Evolutionary conservation across 2,888 invertebrate genomes (phyloP).

Genomic region (Lingula anatina): DNA sequence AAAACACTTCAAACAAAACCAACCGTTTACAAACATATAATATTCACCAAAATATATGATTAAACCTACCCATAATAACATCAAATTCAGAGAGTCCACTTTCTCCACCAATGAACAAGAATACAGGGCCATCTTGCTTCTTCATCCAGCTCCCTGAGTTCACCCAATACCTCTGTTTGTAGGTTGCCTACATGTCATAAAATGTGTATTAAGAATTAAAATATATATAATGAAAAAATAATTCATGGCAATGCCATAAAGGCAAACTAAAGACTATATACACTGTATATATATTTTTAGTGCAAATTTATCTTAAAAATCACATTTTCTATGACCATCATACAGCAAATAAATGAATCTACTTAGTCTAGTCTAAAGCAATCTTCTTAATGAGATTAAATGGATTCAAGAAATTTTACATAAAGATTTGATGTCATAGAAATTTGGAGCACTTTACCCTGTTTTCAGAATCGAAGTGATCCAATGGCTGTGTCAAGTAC

Average conservation of each 20-base stretch:
- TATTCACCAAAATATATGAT: not conserved
- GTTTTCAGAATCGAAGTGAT: conserved; percentile 22
- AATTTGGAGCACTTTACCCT: too few species aligned
- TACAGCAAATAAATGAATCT: too few species aligned
- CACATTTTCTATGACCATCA: too few species aligned
- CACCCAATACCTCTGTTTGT: conserved; percentile 24
- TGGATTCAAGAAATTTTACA: too few species aligned
- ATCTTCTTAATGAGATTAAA: too few species aligned
- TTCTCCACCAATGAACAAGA: conserved; percentile 32
- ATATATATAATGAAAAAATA: not conserved
- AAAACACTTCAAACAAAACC: too few species aligned
- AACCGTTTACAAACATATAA: not conserved
- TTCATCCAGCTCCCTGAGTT: conserved; percentile 21
- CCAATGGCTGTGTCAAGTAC: conserved; percentile 27
- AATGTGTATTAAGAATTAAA: not conserved
- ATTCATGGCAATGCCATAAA: not conserved
- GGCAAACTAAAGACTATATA: not conserved
- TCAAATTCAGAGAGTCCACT: conserved; percentile 13
- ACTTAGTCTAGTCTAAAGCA: too few species aligned
- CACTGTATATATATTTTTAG: too few species aligned
- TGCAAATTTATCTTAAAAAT: too few species aligned
- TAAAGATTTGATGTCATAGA: too few species aligned
- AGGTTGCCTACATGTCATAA: conserved; percentile 14
- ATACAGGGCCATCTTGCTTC: conserved; percentile 19
- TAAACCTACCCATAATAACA: conserved; percentile 14